These are phyloP conservation scores for Ascaphus truei DNA, from an alignment of 2,113 vertebrate genomes.

Conservation along the genomic window DNA sequence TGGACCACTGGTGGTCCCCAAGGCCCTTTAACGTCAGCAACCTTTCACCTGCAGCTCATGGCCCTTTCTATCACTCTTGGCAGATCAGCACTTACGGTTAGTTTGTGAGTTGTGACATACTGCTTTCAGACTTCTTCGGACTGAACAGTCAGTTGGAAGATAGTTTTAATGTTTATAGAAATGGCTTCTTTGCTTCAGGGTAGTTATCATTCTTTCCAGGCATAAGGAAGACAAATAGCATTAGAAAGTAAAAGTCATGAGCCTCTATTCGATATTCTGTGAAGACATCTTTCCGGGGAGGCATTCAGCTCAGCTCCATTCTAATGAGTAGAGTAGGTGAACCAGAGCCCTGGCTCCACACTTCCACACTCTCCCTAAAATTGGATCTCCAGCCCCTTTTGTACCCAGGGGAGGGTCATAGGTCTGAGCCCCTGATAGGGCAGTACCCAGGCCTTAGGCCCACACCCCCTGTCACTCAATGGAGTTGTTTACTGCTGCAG, in stretches of 20 bases:
- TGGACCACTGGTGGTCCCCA: too few relatives aligned
- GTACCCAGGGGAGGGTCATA: too few relatives aligned
- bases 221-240: not conserved
- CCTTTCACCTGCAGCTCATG: not conserved
- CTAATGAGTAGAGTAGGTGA: too few relatives aligned
- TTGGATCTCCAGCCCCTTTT: too few relatives aligned
- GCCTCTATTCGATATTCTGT: not conserved
- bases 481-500: too few relatives aligned
- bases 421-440: not conserved
- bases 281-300: not conserved
- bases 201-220: not conserved
- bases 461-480: not conserved
- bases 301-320: not conserved
- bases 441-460: too few relatives aligned
- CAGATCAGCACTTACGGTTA: not conserved
- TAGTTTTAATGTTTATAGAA: constrained; percentile 2
- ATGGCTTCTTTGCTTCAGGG: not conserved
- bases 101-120: too few relatives aligned
- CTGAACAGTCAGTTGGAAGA: not conserved
- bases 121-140: not conserved
- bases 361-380: too few relatives aligned
- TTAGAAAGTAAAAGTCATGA: not conserved
- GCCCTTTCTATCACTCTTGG: not conserved
- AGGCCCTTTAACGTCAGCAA: too few relatives aligned
- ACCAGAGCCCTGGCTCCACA: too few relatives aligned